These are phyloP conservation scores for Drosophila prolongata DNA, from an alignment of 2,888 invertebrate genomes.

Conservation along the genomic window DNA sequence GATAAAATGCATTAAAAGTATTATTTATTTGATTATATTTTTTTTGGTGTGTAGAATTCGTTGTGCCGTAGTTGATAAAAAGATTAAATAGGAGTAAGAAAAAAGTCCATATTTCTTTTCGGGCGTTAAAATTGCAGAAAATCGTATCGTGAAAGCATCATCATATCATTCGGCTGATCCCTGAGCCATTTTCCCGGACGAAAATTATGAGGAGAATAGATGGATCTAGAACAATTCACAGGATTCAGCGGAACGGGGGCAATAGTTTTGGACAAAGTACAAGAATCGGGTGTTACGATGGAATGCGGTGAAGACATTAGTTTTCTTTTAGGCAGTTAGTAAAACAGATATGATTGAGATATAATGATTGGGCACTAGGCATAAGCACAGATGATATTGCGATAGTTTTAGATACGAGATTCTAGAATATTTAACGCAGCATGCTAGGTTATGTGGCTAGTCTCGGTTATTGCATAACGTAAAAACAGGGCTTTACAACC, in stretches of 20 bases:
- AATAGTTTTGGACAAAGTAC: constrained; percentile 1
- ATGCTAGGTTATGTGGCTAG: constrained; percentile 61
- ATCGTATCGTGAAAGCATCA: constrained; percentile 82
- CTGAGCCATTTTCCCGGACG: constrained; percentile 3
- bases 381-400: constrained; percentile 42
- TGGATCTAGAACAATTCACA: constrained; percentile 31
- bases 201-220: background rate
- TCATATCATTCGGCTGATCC: constrained; percentile 26
- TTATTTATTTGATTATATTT: constrained; percentile 20
- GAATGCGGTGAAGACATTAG: background rate
- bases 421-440: constrained; percentile 82
- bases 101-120: constrained; percentile 30
- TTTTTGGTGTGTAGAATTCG: constrained; percentile 24
- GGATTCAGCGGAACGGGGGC: background rate
- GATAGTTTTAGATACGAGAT: constrained; percentile 82
- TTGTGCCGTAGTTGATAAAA: constrained; percentile 48
- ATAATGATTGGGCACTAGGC: constrained; percentile 13
- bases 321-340: background rate
- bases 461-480: constrained; percentile 65
- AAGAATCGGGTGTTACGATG: constrained; percentile 6
- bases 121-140: constrained; percentile 84
- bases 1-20: constrained; percentile 18
- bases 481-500: constrained; percentile 85
- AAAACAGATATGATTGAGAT: background rate
- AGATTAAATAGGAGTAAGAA: constrained; percentile 15